These are phyloP conservation scores for Vespertilio murinus DNA, from an alignment of 2,797 vertebrate genomes.

Conservation along the genomic window DNA sequence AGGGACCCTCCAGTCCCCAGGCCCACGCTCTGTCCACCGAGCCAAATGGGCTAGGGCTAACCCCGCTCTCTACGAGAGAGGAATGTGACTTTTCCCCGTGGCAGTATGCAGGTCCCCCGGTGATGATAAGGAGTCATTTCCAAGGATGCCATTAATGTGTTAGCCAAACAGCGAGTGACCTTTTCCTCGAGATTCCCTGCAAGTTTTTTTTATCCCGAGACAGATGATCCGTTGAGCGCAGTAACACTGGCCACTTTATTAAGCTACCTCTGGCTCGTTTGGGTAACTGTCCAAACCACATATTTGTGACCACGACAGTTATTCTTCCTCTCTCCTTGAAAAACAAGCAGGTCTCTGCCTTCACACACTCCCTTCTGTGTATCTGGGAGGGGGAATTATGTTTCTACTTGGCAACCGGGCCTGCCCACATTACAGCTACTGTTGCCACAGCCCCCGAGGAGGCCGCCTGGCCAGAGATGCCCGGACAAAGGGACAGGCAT, in stretches of 20 bases:
- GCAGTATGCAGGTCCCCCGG: slow-evolving; percentile 61
- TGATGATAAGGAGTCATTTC: slow-evolving; percentile 79
- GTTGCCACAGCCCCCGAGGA: slow-evolving; percentile 50
- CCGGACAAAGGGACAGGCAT: slow-evolving; percentile 66
- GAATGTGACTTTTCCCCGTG: slow-evolving; percentile 49
- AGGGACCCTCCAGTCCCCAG: not conserved
- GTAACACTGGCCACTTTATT: slow-evolving; percentile 83
- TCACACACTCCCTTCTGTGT: slow-evolving; percentile 73
- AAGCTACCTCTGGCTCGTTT: slow-evolving; percentile 79
- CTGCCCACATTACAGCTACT: slow-evolving; percentile 59
- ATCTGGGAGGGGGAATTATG: slow-evolving; percentile 57
- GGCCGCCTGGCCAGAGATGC: slow-evolving; percentile 2
- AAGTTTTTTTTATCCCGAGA: slow-evolving; percentile 76
- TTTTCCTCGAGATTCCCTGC: slow-evolving; percentile 85
- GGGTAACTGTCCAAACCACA: slow-evolving; percentile 82
- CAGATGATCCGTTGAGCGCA: slow-evolving; percentile 82
- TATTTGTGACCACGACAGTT: slow-evolving; percentile 86
- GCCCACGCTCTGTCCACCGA: not conserved
- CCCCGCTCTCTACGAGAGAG: not conserved
- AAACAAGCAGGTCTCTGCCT: slow-evolving; percentile 81
- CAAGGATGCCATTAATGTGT: slow-evolving; percentile 82
- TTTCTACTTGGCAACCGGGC: slow-evolving; percentile 67
- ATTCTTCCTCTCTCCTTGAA: slow-evolving; percentile 84
- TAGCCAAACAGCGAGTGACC: slow-evolving; percentile 83
- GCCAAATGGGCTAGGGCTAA: not conserved